A percentile compares a stretch with the other conserved stretches of the same genome.
phyloP scores from a whole-genome alignment of 2,888 invertebrate species.

The Andricus curvator region DNA sequence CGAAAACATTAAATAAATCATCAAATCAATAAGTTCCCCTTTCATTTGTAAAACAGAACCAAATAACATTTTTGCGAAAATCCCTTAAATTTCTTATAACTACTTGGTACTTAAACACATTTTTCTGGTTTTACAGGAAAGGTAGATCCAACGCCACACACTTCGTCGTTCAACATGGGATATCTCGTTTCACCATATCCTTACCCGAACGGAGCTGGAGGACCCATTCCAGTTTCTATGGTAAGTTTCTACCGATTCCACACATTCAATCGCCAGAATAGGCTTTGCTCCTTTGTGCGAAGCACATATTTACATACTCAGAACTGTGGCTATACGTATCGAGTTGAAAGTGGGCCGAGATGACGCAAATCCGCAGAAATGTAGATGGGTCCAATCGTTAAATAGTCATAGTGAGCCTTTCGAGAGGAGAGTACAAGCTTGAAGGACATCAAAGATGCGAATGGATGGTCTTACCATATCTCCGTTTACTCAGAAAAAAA shows the following conservation, averaged over 20 bases:
- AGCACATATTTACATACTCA: constrained; percentile 22
- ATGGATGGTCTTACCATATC: neutral
- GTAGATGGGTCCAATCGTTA: neutral
- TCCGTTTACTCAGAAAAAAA: neutral
- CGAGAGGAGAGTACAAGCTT: neutral
- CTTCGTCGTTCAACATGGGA: constrained; percentile 93
- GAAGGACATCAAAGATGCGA: neutral
- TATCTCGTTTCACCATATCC: constrained; percentile 94
- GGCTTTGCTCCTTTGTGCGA: constrained; percentile 16
- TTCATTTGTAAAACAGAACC: neutral
- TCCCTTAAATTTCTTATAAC: neutral
- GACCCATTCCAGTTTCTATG: constrained; percentile 92
- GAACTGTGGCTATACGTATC: neutral
- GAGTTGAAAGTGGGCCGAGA: constrained; percentile 7
- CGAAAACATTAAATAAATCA: neutral
- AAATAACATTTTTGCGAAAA: neutral
- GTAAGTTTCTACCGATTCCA: constrained; percentile 81
- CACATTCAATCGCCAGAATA: constrained; percentile 25
- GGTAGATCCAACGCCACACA: constrained; percentile 89
- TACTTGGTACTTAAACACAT: neutral
- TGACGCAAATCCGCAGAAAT: constrained; percentile 20
- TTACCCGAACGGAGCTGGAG: constrained; percentile 92
- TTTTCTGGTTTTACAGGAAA: constrained; percentile 81
- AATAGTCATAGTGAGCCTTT: neutral
- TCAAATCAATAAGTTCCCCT: neutral